Percentiles rank a stretch among this genome's conserved stretches.
Evolutionary conservation across 2,797 vertebrate species (phyloP).

Genomic region (Hypotaenidia philippensis): DNA sequence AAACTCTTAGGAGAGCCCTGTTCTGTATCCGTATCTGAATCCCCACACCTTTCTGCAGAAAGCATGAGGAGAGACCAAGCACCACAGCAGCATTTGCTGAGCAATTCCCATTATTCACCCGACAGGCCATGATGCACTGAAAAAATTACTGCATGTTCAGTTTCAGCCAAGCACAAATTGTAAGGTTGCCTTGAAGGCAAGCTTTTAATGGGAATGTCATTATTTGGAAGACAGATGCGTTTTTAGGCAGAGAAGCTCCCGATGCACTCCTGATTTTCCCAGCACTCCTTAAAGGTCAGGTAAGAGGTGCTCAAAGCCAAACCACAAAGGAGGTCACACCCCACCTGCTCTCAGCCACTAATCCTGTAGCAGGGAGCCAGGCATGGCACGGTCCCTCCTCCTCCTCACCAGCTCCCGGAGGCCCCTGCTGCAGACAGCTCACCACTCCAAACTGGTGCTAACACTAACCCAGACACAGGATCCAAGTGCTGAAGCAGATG

Average conservation of each 20-base stretch:
- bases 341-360: not conserved
- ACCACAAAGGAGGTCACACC: rapidly evolving
- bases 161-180: not conserved
- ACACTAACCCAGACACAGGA: not conserved
- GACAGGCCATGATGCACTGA: not conserved
- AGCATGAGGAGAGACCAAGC: not conserved
- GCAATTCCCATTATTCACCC: not conserved
- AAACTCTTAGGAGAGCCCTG: not conserved
- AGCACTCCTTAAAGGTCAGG: not conserved
- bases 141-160: not conserved
- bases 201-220: not conserved
- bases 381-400: rapidly evolving
- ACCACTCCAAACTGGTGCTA: rapidly evolving
- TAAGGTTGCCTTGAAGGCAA: not conserved
- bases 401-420: not conserved
- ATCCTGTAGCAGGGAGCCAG: not conserved
- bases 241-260: not conserved
- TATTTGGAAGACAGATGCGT: not conserved
- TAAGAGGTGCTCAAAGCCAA: not conserved
- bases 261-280: not conserved
- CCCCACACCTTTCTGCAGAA: not conserved
- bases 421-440: not conserved
- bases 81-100: not conserved
- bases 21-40: rapidly evolving
- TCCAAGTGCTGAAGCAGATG: not conserved